phyloP scores from a whole-genome alignment of 53 echinoderm and acorn worm genomes.

The Patiria pectinifera region DNA sequence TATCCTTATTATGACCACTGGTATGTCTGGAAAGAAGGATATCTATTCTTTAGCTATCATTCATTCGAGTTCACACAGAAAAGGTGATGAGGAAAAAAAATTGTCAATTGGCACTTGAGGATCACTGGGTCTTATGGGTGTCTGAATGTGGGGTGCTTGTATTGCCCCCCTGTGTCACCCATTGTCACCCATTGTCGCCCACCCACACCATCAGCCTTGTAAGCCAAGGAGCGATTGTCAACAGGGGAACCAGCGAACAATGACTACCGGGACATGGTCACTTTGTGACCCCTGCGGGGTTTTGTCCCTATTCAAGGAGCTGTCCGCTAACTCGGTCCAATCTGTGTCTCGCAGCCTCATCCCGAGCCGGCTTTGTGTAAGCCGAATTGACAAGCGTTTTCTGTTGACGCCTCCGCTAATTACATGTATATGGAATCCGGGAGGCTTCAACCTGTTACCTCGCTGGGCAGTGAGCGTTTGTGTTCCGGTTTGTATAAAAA shows the following conservation, averaged over 20 bases:
- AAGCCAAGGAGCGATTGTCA: conserved; percentile 45
- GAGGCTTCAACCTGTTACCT: conserved; percentile 15
- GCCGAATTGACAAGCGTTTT: conserved; percentile 50
- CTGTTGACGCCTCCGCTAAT: conserved; percentile 59
- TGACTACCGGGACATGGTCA: conserved; percentile 18
- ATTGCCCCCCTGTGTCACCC: conserved; percentile 20
- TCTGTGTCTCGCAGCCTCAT: conserved; percentile 37
- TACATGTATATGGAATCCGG: conserved; percentile 28
- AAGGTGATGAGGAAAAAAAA: not conserved
- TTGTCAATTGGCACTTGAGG: conserved; percentile 37
- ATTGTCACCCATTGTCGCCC: conserved; percentile 15
- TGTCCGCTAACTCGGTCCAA: conserved; percentile 42
- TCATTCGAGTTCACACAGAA: not conserved
- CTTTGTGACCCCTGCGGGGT: conserved; percentile 24
- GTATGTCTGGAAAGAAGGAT: not conserved
- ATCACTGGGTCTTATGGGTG: not conserved
- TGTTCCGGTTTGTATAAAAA: not conserved
- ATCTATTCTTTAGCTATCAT: conserved; percentile 19
- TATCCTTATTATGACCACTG: no score
- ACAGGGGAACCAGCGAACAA: conserved; percentile 19
- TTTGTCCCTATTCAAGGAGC: conserved; percentile 12
- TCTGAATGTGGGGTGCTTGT: conserved; percentile 4
- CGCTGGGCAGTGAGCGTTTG: not conserved
- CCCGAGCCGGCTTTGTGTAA: conserved; percentile 14
- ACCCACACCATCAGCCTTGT: conserved; percentile 55